Evolutionary conservation across 2,888 invertebrate species (phyloP).

Genomic region (Ormyrus thymus): DNA sequence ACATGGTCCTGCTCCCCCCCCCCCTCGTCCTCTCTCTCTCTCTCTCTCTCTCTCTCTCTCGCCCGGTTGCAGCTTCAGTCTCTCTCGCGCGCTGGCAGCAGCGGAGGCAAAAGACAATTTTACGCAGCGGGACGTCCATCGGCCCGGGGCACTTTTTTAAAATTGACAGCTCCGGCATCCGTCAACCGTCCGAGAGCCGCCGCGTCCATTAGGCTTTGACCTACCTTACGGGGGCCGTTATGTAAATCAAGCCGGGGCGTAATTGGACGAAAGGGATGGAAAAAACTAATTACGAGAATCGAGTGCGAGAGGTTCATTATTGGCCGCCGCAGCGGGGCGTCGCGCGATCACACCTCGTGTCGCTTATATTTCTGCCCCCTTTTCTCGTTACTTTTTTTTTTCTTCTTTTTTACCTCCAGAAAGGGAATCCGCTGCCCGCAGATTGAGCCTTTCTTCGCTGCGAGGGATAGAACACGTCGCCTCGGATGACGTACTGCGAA

Average conservation of each 20-base stretch:
- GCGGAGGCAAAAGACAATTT: constrained; percentile 75
- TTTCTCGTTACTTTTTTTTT: too few species aligned
- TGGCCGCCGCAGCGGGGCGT: constrained; percentile 72
- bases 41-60: constrained; percentile 34
- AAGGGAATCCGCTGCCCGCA: neutral
- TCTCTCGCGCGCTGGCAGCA: constrained; percentile 25
- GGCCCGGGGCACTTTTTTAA: constrained; percentile 67
- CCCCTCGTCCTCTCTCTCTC: constrained; percentile 56
- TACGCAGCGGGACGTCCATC: constrained; percentile 71
- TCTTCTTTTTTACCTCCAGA: too few species aligned
- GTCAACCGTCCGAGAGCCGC: constrained; percentile 57
- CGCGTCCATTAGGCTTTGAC: constrained; percentile 53
- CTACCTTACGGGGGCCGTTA: constrained; percentile 66
- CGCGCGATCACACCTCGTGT: constrained; percentile 60
- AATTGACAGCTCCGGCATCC: constrained; percentile 72
- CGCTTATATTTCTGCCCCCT: neutral
- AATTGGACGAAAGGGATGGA: constrained; percentile 64
- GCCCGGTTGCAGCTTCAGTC: constrained; percentile 65
- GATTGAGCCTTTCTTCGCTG: neutral
- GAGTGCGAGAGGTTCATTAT: constrained; percentile 61
- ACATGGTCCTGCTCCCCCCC: constrained; percentile 68
- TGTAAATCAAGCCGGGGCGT: constrained; percentile 69
- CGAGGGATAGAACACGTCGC: constrained; percentile 10
- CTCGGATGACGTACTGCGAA: neutral
- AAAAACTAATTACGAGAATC: constrained; percentile 72